Base-by-base conservation (phyloP, 2,797 vertebrate genomes). In the Picus viridis region DNA sequence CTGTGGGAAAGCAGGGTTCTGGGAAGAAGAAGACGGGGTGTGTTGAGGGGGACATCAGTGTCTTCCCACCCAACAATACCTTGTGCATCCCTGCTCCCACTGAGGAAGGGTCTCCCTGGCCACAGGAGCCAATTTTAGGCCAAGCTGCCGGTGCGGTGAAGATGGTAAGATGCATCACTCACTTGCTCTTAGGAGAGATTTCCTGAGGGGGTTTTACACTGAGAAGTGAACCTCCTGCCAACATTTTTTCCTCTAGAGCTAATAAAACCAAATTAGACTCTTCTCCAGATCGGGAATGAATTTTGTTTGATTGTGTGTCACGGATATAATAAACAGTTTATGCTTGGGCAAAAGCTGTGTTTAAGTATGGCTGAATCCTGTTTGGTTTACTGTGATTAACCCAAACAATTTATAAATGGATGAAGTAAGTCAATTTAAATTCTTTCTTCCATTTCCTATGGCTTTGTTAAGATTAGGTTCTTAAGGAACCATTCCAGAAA, bases 371-470 rank as follows among this genome's bases (percentile, higher is more conserved):
- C 89, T 51, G 80, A 92, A 90, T 95, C 85, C 89, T 96, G 96
- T 96, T 96, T 96, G 88, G 91, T 82, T 95, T 95, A 88, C 86
- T 78, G 53, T 86, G 85, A 92, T 92, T 93, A 96, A 95, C 57
- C 77, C 84, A 96, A 96, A 96, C 95, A 96, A 76, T 82, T 89
- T 94, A 86, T 23, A 94, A 95, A 91, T 84, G 89, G 45, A 76
- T 84, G 61, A 83, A 91, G 83, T 18, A 88, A 84, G 57, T 86
- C 70, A 82, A 95, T 94, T 95, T 84, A 86, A 95, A 95, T 89
- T 92, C 80, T 86, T 91, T 78, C 67, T 86, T 83, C 73, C 43
- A 69, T 87, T 94, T 93, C 79, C 82, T 92, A 78, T 16, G 27
- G 27, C 17, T 93, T 75, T 89, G 68, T 83, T 78, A 64, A 92